These are phyloP conservation scores for Syngnathoides biaculeatus DNA, from an alignment of 2,113 vertebrate genomes.

Conservation along the genomic window DNA sequence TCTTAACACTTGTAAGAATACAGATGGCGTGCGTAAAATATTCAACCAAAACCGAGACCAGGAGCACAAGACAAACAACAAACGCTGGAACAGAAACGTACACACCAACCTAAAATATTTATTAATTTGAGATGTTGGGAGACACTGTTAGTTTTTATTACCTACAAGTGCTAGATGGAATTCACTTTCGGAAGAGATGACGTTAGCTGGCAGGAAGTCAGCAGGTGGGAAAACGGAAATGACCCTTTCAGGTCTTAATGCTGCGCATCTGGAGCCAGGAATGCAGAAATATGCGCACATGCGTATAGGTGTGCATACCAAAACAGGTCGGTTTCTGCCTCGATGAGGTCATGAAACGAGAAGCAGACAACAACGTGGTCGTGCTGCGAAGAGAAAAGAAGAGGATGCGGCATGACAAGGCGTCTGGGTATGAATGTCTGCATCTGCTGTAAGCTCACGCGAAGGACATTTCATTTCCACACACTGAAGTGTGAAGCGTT, in stretches of 20 bases:
- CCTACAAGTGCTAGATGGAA: conserved; percentile 6
- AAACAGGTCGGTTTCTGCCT: conserved; percentile 15
- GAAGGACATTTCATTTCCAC: conserved; percentile 29
- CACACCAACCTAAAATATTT: conserved; percentile 33
- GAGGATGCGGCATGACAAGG: conserved; percentile 31
- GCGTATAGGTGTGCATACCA: background rate
- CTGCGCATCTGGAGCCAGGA: conserved; percentile 42
- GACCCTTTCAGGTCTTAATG: conserved; percentile 24
- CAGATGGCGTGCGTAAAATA: too few species aligned
- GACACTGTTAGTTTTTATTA: conserved; percentile 23
- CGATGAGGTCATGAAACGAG: conserved; percentile 27
- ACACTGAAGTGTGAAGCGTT: conserved; percentile 3
- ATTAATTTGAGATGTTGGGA: conserved; percentile 13
- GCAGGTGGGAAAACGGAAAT: conserved; percentile 58
- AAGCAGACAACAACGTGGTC: conserved; percentile 28
- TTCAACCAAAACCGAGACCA: too few species aligned
- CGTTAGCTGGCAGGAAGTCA: conserved; percentile 43
- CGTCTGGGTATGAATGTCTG: conserved; percentile 9
- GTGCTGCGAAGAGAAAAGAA: conserved; percentile 31
- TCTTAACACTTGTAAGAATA: too few species aligned
- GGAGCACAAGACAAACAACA: too few species aligned
- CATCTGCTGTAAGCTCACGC: conserved; percentile 18
- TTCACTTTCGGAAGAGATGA: conserved; percentile 44
- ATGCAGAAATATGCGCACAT: conserved; percentile 18
- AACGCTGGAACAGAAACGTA: too few species aligned